These are phyloP conservation scores for Tetramorium simillimum DNA, from an alignment of 1,140 invertebrate genomes.

Conservation along the genomic window DNA sequence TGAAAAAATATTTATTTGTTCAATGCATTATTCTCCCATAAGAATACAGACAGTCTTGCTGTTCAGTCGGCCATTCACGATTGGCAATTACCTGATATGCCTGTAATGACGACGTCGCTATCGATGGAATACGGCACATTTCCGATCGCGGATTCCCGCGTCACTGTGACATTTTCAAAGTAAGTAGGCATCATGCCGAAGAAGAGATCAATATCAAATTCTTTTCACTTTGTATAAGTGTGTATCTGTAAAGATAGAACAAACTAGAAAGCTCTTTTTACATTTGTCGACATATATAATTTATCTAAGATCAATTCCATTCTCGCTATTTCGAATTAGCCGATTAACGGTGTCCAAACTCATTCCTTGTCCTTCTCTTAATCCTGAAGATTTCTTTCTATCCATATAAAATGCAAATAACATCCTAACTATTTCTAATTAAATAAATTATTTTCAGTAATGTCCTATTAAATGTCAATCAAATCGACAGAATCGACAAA, in stretches of 20 bases:
- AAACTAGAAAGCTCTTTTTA: neutral
- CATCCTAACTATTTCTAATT: too few species aligned
- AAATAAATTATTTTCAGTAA: too few species aligned
- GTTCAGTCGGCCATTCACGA: neutral
- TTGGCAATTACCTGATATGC: slow-evolving; percentile 89
- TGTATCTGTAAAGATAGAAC: slow-evolving; percentile 27
- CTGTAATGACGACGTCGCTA: slow-evolving; percentile 95
- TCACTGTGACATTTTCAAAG: slow-evolving; percentile 83
- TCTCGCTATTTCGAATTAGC: too few species aligned
- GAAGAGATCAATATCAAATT: neutral
- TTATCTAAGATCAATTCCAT: neutral
- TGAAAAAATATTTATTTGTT: neutral
- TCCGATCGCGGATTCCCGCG: slow-evolving; percentile 73
- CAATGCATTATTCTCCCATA: too few species aligned
- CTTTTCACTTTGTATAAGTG: slow-evolving; percentile 44
- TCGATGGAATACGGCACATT: slow-evolving; percentile 75
- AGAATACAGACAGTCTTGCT: too few species aligned
- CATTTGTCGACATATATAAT: neutral
- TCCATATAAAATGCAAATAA: too few species aligned
- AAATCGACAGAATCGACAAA: too few species aligned
- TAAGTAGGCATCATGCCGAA: slow-evolving; percentile 87
- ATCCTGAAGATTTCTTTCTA: too few species aligned
- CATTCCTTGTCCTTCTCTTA: too few species aligned
- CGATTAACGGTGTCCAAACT: too few species aligned
- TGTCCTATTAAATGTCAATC: too few species aligned